Evolutionary conservation across 92 coral and sea anemone species (phyloP).

Genomic region (Palythoa caribaeorum): DNA sequence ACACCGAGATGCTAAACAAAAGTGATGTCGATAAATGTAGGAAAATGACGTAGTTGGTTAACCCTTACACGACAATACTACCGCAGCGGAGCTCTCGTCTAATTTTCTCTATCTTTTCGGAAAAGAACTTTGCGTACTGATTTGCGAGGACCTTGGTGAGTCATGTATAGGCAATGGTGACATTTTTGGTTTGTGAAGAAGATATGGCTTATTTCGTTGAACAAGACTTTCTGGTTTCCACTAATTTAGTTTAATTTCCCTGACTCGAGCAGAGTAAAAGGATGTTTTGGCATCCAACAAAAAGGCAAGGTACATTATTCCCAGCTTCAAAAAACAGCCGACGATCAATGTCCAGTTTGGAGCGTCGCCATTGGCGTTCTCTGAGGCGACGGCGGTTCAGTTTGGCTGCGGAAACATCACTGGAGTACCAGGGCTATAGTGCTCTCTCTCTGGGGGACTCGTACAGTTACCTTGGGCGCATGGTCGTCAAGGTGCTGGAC

Average conservation of each 20-base stretch:
- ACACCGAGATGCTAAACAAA: no score
- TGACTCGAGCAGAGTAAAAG: not conserved
- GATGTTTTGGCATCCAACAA: not conserved
- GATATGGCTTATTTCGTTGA: not conserved
- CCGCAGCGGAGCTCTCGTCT: no score
- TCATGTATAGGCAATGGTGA: not conserved
- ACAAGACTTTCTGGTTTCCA: not conserved
- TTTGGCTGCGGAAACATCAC: not conserved
- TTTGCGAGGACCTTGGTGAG: no score
- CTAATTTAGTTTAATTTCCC: not conserved
- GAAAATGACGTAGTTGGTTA: no score
- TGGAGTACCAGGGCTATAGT: slow-evolving; percentile 11
- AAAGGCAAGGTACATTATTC: not conserved
- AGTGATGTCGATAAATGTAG: no score
- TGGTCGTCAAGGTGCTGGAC: not conserved
- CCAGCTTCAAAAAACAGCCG: slow-evolving; percentile 9
- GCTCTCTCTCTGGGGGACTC: not conserved
- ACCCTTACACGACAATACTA: no score
- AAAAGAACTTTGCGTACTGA: no score
- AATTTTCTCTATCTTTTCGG: no score
- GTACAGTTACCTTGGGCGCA: not conserved
- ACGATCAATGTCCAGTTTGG: not conserved
- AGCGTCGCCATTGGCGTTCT: not conserved
- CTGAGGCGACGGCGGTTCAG: not conserved
- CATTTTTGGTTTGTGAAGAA: not conserved